Conservation (phyloP, 2,888 invertebrate species). For the Acholoe squamosa region DNA sequence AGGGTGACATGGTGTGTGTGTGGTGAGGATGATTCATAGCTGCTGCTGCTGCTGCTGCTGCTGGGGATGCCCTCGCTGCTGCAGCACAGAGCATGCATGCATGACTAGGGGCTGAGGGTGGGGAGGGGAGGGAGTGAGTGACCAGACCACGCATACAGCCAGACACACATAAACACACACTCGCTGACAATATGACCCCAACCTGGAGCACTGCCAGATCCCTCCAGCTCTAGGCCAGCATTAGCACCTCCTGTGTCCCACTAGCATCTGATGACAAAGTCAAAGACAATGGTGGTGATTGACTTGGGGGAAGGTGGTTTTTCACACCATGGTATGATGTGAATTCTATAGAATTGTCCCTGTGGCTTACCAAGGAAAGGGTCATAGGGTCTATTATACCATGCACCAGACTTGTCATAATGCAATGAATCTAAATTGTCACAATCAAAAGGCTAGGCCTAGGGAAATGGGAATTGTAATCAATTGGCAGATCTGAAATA, state of each 20-base stretch:
- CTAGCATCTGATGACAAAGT: background rate
- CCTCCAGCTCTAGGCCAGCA: conserved; percentile 19
- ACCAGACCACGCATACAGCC: background rate
- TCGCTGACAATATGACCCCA: background rate
- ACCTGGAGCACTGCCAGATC: background rate
- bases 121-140: background rate
- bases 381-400: conserved; percentile 8
- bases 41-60: background rate
- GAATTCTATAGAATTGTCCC: background rate
- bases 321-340: background rate
- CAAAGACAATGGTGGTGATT: background rate
- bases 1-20: background rate
- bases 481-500: too few relatives aligned
- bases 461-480: background rate
- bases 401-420: background rate
- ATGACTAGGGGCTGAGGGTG: background rate
- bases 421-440: background rate
- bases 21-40: background rate
- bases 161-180: background rate
- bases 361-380: background rate
- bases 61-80: background rate
- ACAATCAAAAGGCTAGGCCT: background rate
- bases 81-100: background rate
- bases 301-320: background rate
- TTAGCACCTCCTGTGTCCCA: background rate